Evolutionary conservation across 35 echinoderm and acorn worm genomes (phyloP).

Genomic region (Apostichopus japonicus): DNA sequence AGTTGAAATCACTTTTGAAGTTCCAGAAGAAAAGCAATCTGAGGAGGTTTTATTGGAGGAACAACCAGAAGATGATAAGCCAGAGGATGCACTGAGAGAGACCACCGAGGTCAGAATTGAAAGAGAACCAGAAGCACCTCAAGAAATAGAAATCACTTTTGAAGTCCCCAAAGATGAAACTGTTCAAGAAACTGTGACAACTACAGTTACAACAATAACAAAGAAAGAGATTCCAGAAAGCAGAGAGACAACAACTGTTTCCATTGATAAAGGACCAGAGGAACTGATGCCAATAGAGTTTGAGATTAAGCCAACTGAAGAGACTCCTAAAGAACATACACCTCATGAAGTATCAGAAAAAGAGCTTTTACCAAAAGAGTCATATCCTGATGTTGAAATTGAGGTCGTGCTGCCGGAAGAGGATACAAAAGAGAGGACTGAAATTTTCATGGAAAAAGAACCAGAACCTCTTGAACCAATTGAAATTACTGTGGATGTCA

Average conservation of each 20-base stretch:
- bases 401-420: conserved; percentile 38
- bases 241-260: conserved; percentile 23
- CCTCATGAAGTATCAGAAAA: conserved; percentile 49
- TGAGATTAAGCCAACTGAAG: neutral
- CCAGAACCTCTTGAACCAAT: conserved; percentile 49
- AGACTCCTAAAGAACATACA: conserved; percentile 1
- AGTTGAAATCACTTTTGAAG: too few species aligned
- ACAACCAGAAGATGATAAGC: neutral
- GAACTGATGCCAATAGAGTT: conserved; percentile 30
- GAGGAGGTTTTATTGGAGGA: neutral
- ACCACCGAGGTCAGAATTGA: neutral
- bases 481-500: conserved; percentile 44
- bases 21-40: too few species aligned
- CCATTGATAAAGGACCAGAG: conserved; percentile 42
- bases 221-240: conserved; percentile 6
- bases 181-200: conserved; percentile 20
- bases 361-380: conserved; percentile 1
- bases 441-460: conserved; percentile 67
- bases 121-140: neutral
- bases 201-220: neutral
- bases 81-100: neutral
- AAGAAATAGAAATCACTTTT: conserved; percentile 27
- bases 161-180: conserved; percentile 1
- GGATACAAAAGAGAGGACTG: conserved; percentile 44
- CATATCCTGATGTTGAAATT: conserved; percentile 44